Evolutionary conservation across 1,140 invertebrate species (phyloP), one percentile per base, ranked within the genome.

Genomic region (Halictus rubicundus): DNA sequence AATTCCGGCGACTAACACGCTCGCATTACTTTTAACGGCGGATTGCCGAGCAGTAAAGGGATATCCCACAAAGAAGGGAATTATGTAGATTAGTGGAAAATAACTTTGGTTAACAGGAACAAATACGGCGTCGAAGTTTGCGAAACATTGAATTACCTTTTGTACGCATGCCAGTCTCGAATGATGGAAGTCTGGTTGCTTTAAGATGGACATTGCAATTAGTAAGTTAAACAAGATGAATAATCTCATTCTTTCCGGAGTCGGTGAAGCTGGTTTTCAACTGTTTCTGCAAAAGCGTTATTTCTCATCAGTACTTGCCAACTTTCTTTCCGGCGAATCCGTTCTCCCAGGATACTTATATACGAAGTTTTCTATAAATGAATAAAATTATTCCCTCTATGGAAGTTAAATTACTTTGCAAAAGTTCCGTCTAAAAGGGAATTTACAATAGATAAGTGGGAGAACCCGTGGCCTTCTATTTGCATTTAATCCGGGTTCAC

Each of bases 311-410:
- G 68, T 73, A 49, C 82, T 57, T 75, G 82, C 46, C 83, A 78
- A 79, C 64, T 78, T 86, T 81, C 78, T 75, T 32, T 60, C 32
- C 46, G 2, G 23, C 21, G 68, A 65, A 79, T 68, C 68, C 54
- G 63, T 86, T 80, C 74, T 75, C 65, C 63, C 59, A 37, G 60
- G 61, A 60, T 74, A 82, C 82, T 82, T 85, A 68, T 16, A 73
- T 14, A 10, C 25, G 76, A 83, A 86, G 65, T 83, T 86, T 83
- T 73, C 73, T 78, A 83, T 63, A 83, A 87, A 87, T 86, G 84
- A 85, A 86, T 87, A 81, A 83, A 87, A 87, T 87, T 83, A 86
- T 83, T 87, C 81, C 81, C 81, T 80, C 64, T 83, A 83, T 81
- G 63, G 74, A 87, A 87, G 84, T 86, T 87, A 86, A 87, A 87